phyloP scores from a whole-genome alignment of 2,797 vertebrate genomes.

The Triplophysa yarkandensis region DNA sequence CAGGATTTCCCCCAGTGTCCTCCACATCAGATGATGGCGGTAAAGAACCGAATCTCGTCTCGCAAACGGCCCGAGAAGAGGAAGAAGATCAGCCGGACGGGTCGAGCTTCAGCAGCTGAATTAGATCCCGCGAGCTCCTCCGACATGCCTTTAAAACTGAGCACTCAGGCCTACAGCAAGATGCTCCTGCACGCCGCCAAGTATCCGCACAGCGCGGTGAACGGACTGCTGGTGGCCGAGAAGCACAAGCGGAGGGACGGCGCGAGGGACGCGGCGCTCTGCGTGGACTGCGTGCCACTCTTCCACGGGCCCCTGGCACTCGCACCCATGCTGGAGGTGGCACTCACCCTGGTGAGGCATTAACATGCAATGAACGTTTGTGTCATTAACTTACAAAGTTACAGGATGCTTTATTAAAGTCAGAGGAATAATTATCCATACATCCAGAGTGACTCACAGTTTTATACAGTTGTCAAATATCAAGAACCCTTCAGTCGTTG shows the following conservation, averaged over 20 bases:
- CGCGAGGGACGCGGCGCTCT: constrained; percentile 74
- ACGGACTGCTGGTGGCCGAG: constrained; percentile 91
- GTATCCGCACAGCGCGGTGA: constrained; percentile 91
- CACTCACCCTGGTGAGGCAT: constrained; percentile 87
- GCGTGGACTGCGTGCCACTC: constrained; percentile 94
- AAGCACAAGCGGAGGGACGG: constrained; percentile 79
- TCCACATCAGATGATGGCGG: too few relatives aligned
- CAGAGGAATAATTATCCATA: too few relatives aligned
- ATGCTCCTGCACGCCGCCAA: constrained; percentile 94
- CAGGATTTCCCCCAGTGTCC: too few relatives aligned
- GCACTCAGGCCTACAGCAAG: constrained; percentile 95
- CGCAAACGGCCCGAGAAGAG: too few relatives aligned
- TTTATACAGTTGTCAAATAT: too few relatives aligned
- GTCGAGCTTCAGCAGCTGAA: background rate
- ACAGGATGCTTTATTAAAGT: too few relatives aligned
- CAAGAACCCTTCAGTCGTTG: too few relatives aligned
- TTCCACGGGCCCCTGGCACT: constrained; percentile 93
- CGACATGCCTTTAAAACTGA: constrained; percentile 83
- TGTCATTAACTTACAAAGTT: too few relatives aligned
- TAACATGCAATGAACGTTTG: too few relatives aligned
- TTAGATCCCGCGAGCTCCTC: background rate
- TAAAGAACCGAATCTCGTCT: too few relatives aligned
- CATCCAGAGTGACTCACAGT: too few relatives aligned
- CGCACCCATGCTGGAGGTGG: constrained; percentile 95
- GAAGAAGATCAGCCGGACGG: too few relatives aligned